phyloP scores from a whole-genome alignment of 1,140 invertebrate species.

The Habropoda laboriosa region DNA sequence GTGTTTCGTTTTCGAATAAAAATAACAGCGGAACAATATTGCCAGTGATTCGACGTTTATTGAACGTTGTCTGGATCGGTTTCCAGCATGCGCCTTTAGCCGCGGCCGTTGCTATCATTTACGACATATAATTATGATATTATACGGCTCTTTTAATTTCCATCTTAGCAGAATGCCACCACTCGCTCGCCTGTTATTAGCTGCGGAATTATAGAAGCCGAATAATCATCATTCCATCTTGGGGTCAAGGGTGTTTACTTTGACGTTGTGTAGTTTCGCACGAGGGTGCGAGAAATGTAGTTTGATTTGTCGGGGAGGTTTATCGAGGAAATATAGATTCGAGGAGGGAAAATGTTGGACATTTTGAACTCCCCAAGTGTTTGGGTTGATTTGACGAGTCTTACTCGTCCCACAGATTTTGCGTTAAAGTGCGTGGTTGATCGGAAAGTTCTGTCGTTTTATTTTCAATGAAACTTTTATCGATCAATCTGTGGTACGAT shows the following conservation, averaged over 20 bases:
- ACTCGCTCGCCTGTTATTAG: slow-evolving; percentile 7
- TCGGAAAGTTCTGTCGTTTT: no score
- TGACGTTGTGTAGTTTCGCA: background rate
- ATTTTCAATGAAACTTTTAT: no score
- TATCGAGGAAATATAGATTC: no score
- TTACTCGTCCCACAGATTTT: no score
- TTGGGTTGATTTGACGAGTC: no score
- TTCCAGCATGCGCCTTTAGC: background rate
- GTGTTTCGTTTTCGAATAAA: slow-evolving; percentile 39
- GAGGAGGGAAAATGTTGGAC: no score
- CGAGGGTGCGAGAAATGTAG: background rate
- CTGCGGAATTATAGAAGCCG: background rate
- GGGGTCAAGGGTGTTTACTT: background rate
- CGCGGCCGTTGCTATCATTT: slow-evolving; percentile 16
- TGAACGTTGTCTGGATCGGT: slow-evolving; percentile 29
- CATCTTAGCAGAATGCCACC: slow-evolving; percentile 16
- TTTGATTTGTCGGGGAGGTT: background rate
- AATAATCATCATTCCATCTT: slow-evolving; percentile 15
- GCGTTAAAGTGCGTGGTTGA: no score
- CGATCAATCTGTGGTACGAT: no score
- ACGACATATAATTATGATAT: slow-evolving; percentile 28
- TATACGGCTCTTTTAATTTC: slow-evolving; percentile 35
- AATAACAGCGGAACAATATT: slow-evolving; percentile 42
- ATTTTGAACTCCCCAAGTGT: no score
- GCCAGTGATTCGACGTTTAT: slow-evolving; percentile 44